Conservation (phyloP, 2,113 vertebrate genomes). For the Regulus satrapa region DNA sequence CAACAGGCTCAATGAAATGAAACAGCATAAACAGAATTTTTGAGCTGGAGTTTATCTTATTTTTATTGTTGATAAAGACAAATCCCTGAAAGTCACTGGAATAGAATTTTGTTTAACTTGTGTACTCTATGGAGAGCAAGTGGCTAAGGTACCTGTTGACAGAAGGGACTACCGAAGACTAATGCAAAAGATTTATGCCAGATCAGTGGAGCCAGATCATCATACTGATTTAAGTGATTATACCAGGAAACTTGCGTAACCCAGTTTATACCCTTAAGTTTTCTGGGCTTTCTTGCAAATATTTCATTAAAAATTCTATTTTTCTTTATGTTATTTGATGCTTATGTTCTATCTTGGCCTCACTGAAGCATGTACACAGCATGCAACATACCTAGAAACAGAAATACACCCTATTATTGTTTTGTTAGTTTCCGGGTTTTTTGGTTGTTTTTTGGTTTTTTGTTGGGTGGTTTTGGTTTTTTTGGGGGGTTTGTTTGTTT, state of each 20-base stretch:
- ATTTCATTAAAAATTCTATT: neutral
- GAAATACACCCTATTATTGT: too few species aligned
- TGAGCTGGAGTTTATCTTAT: neutral
- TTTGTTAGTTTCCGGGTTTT: too few species aligned
- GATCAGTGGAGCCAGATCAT: neutral
- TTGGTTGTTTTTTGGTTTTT: too few species aligned
- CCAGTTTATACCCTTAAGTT: neutral
- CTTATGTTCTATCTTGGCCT: neutral
- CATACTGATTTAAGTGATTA: neutral
- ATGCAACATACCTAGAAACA: neutral
- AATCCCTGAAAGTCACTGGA: neutral
- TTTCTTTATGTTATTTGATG: neutral
- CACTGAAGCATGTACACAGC: neutral
- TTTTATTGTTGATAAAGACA: neutral
- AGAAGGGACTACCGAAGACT: neutral
- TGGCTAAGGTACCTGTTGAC: neutral
- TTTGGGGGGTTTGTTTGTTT: neutral
- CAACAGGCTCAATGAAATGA: constrained; percentile 8
- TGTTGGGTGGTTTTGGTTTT: neutral
- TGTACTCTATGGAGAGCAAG: neutral
- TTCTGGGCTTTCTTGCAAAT: neutral
- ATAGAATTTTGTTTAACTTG: neutral
- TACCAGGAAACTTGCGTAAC: neutral
- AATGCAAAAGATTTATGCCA: neutral
- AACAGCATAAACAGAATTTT: neutral